Evolutionary conservation across 2,113 vertebrate genomes (phyloP).

Genomic region (Megalops atlanticus): DNA sequence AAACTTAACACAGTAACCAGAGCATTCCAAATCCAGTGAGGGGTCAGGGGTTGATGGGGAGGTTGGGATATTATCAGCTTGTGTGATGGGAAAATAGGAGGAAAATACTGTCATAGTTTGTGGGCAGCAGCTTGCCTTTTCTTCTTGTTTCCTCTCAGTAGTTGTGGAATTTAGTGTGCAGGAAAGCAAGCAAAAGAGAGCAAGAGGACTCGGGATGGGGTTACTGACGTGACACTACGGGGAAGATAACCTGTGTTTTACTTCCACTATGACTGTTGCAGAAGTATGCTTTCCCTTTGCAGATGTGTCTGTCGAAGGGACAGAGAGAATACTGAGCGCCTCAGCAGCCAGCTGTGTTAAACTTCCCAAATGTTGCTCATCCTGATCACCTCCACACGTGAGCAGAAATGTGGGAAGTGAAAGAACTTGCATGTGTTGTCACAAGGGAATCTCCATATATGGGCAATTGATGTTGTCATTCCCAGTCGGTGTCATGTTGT

Average conservation of each 20-base stretch:
- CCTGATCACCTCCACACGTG: too few relatives aligned
- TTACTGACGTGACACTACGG: constrained; percentile 46
- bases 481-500: too few relatives aligned
- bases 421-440: too few relatives aligned
- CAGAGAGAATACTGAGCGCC: too few relatives aligned
- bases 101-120: constrained; percentile 9
- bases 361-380: too few relatives aligned
- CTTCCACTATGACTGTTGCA: neutral
- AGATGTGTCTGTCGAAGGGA: too few relatives aligned
- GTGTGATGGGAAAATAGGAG: neutral
- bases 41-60: constrained; percentile 50
- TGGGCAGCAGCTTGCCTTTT: constrained; percentile 11
- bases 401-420: too few relatives aligned
- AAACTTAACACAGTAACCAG: constrained; percentile 26
- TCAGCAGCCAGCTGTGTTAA: too few relatives aligned
- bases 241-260: constrained; percentile 36
- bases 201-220: constrained; percentile 4
- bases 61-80: constrained; percentile 35
- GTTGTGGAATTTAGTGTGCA: constrained; percentile 17
- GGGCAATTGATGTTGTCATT: too few relatives aligned
- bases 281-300: neutral
- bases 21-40: constrained; percentile 39
- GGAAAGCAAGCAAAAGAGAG: constrained; percentile 35
- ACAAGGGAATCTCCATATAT: too few relatives aligned
- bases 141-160: neutral